phyloP scores from a whole-genome alignment of 2,113 vertebrate genomes.

The Eudyptes chrysolophus region DNA sequence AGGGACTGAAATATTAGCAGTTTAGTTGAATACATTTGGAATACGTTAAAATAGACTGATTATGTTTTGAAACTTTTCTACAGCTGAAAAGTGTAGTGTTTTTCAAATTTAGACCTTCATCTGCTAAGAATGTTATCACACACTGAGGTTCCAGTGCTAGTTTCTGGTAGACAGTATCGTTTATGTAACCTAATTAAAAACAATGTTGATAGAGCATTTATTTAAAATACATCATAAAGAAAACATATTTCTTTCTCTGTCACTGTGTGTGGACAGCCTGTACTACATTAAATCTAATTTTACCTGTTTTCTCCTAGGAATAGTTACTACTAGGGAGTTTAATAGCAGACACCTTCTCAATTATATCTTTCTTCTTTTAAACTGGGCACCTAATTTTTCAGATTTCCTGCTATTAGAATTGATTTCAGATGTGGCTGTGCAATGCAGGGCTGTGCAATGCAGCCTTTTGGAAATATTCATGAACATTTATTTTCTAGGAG shows the following conservation, averaged over 20 bases:
- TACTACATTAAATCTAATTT: not conserved
- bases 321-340: not conserved
- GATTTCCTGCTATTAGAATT: not conserved
- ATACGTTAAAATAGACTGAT: not conserved
- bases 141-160: not conserved
- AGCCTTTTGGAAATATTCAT: not conserved
- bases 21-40: not conserved
- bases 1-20: not conserved
- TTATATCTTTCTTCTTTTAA: not conserved
- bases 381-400: not conserved
- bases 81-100: not conserved
- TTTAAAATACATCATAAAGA: not conserved
- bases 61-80: not conserved
- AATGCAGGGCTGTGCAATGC: not conserved
- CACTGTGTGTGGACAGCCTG: not conserved
- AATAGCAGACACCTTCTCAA: not conserved
- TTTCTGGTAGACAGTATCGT: not conserved
- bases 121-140: not conserved
- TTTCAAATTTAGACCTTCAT: not conserved
- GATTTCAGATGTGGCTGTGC: not conserved
- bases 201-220: not conserved
- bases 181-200: not conserved
- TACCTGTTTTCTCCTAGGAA: not conserved
- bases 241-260: not conserved
- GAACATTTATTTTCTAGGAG: not conserved